These are phyloP conservation scores for Molanna angustata DNA, from an alignment of 2,888 invertebrate genomes.

Conservation along the genomic window DNA sequence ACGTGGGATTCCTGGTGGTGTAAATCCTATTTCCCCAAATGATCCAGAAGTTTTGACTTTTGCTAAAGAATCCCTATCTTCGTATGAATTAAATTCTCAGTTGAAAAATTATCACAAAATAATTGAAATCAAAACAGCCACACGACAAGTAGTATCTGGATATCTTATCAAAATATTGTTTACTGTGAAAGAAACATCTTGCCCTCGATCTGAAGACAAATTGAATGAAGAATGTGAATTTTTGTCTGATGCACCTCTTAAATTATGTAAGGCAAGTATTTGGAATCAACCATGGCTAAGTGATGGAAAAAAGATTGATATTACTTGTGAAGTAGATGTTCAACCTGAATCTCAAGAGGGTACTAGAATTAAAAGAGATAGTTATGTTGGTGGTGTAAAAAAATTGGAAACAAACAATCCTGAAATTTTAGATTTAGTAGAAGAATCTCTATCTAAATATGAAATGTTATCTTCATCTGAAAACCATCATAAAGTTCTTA, in stretches of 20 bases:
- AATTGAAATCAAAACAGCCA: slow-evolving; percentile 40
- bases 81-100: slow-evolving; percentile 25
- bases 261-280: neutral
- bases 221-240: neutral
- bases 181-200: slow-evolving; percentile 44
- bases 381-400: neutral
- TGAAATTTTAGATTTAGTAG: slow-evolving; percentile 37
- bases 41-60: slow-evolving; percentile 34
- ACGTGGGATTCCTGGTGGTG: neutral
- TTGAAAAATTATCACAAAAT: slow-evolving; percentile 32
- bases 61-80: slow-evolving; percentile 33
- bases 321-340: neutral
- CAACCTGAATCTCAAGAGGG: neutral
- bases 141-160: slow-evolving; percentile 47
- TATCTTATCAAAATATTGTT: slow-evolving; percentile 43
- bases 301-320: neutral
- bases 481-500: slow-evolving; percentile 34
- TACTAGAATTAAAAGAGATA: neutral
- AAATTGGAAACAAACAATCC: slow-evolving; percentile 12
- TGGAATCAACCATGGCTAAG: neutral
- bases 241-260: neutral
- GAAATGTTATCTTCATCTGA: slow-evolving; percentile 29
- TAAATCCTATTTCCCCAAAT: slow-evolving; percentile 16
- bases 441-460: slow-evolving; percentile 37
- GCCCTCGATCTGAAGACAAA: slow-evolving; percentile 31